Conservation (phyloP, 2,797 vertebrate genomes). For the Sebastes matsubarae region DNA sequence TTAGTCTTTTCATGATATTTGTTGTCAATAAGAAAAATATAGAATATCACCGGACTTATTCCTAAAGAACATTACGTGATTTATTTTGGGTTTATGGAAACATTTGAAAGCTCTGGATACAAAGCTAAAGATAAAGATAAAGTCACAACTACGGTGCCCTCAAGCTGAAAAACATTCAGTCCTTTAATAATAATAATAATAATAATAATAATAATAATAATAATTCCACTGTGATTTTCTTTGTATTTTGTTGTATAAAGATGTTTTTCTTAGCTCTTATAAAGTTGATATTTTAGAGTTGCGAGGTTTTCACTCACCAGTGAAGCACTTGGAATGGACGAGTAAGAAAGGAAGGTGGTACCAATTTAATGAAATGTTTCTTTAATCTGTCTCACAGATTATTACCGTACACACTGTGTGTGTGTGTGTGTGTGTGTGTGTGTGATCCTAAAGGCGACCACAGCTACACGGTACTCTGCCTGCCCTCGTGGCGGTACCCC, state of each 20-base stretch:
- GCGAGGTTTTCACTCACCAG: slow-evolving; percentile 37
- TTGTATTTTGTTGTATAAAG: slow-evolving; percentile 9
- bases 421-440: too few relatives aligned
- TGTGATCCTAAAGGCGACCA: slow-evolving; percentile 26
- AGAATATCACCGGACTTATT: not conserved
- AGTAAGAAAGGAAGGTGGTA: slow-evolving; percentile 45
- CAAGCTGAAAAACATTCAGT: not conserved
- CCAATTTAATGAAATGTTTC: slow-evolving; percentile 36
- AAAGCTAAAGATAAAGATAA: not conserved
- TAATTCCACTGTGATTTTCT: slow-evolving; percentile 10
- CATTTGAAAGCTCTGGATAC: not conserved
- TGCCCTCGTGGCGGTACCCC: slow-evolving; percentile 82
- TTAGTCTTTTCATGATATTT: slow-evolving; percentile 17
- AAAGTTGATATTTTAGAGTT: slow-evolving; percentile 5
- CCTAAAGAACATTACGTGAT: not conserved
- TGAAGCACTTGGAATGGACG: slow-evolving; percentile 54
- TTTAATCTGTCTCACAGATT: slow-evolving; percentile 28
- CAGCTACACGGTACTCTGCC: slow-evolving; percentile 89
- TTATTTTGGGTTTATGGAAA: not conserved
- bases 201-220: too few relatives aligned
- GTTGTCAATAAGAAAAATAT: slow-evolving; percentile 2
- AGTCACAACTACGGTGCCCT: not conserved
- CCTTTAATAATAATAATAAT: slow-evolving; percentile 3
- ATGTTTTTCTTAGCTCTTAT: slow-evolving; percentile 1
- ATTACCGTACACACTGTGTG: slow-evolving; percentile 11